These are phyloP conservation scores for Brenthis hecate DNA, from an alignment of 2,888 invertebrate species.

Conservation along the genomic window DNA sequence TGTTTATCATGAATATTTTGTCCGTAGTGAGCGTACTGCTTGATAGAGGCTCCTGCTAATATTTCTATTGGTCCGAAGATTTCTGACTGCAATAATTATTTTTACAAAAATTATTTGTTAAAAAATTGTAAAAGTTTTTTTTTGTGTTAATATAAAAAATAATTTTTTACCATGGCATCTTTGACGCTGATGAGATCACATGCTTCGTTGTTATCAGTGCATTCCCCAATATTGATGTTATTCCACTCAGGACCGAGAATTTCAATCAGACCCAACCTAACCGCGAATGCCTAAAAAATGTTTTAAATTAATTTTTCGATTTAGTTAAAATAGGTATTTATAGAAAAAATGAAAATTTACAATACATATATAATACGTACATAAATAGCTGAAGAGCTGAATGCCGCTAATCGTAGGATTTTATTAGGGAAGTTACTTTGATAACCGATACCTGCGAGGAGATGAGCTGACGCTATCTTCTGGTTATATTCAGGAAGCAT, in stretches of 20 bases:
- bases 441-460: conserved; percentile 64
- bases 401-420: conserved; percentile 43
- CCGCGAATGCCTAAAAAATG: conserved; percentile 28
- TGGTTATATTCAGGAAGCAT: conserved; percentile 60
- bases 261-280: conserved; percentile 29
- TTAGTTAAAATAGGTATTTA: neutral
- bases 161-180: conserved; percentile 23
- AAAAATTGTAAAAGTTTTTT: neutral
- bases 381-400: conserved; percentile 53
- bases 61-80: conserved; percentile 42
- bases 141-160: neutral
- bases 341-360: too few relatives aligned
- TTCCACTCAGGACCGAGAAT: conserved; percentile 27
- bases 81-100: conserved; percentile 13
- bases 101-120: neutral
- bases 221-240: neutral
- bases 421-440: conserved; percentile 53
- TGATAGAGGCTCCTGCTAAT: conserved; percentile 43
- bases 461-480: conserved; percentile 60
- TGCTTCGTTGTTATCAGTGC: conserved; percentile 1
- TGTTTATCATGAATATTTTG: conserved; percentile 44
- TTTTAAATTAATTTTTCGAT: neutral
- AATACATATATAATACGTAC: conserved; percentile 53
- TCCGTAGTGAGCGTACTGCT: conserved; percentile 47
- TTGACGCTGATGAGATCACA: conserved; percentile 19